These are phyloP conservation scores for Poeciliopsis paucimaculata DNA, from an alignment of 2,797 vertebrate genomes.

Conservation along the genomic window DNA sequence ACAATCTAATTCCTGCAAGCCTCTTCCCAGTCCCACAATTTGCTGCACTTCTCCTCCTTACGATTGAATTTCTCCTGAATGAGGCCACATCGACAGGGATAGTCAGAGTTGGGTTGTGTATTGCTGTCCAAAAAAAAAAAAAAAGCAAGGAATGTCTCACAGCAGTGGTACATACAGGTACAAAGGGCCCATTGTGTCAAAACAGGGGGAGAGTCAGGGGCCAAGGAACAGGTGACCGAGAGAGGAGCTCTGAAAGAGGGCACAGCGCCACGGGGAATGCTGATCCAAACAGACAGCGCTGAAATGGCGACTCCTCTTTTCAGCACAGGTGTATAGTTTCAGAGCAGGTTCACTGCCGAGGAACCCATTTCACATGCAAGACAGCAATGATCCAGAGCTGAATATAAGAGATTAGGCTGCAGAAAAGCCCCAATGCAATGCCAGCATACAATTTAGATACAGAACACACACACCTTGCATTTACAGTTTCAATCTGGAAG, in stretches of 20 bases:
- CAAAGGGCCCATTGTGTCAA: constrained; percentile 69
- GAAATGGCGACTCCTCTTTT: constrained; percentile 74
- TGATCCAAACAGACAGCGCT: constrained; percentile 70
- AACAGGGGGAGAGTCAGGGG: constrained; percentile 62
- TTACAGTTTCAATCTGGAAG: not conserved
- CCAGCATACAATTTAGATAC: not conserved
- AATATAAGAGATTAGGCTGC: constrained; percentile 16
- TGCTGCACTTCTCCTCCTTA: constrained; percentile 52
- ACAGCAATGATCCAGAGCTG: constrained; percentile 43
- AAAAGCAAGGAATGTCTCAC: constrained; percentile 58
- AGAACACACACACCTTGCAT: not conserved
- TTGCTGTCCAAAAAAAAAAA: constrained; percentile 62
- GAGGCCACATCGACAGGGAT: constrained; percentile 54
- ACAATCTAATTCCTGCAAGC: constrained; percentile 80
- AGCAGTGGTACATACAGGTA: constrained; percentile 56
- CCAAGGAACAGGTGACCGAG: constrained; percentile 68
- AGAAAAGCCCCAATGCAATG: constrained; percentile 31
- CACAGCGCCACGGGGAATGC: constrained; percentile 66
- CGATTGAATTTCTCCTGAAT: constrained; percentile 64
- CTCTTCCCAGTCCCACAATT: constrained; percentile 62
- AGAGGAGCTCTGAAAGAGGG: constrained; percentile 68
- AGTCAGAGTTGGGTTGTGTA: constrained; percentile 46
- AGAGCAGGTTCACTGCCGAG: constrained; percentile 57
- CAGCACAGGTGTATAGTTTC: constrained; percentile 73
- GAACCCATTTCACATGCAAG: constrained; percentile 54